phyloP scores from a whole-genome alignment of 2,888 invertebrate species.

The Drosophila longiperda region DNA sequence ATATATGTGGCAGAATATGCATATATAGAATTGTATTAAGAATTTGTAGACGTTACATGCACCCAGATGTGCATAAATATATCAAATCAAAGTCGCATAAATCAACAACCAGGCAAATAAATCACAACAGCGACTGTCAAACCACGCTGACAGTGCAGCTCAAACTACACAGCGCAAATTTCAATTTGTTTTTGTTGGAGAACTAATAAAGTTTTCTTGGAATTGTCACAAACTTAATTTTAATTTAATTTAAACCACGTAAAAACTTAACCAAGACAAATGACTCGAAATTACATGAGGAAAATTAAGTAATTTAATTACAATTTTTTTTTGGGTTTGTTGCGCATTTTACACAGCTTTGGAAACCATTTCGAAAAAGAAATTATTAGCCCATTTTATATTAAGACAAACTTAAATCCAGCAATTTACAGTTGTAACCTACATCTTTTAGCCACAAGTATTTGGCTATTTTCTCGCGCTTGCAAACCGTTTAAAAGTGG shows the following conservation, averaged over 20 bases:
- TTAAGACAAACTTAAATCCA: not conserved
- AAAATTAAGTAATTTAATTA: not conserved
- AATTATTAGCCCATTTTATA: not conserved
- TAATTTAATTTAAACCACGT: not conserved
- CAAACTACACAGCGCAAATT: slow-evolving; percentile 22
- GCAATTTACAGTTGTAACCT: not conserved
- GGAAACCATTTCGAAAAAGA: not conserved
- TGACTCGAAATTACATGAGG: not conserved
- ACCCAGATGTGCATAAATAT: slow-evolving; percentile 19
- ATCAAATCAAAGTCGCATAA: slow-evolving; percentile 61
- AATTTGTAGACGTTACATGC: not conserved
- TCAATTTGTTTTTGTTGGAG: not conserved
- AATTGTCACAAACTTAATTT: not conserved
- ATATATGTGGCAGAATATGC: slow-evolving; percentile 12
- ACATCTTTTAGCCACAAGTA: not conserved
- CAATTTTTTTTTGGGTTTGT: not conserved
- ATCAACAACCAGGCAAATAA: slow-evolving; percentile 44
- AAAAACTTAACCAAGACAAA: not conserved
- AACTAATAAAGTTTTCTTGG: not conserved
- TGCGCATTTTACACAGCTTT: not conserved
- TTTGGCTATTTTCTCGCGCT: slow-evolving; percentile 8
- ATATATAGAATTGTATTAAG: slow-evolving; percentile 14
- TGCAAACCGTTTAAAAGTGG: slow-evolving; percentile 16
- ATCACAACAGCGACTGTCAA: slow-evolving; percentile 38
- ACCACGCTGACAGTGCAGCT: slow-evolving; percentile 37